Evolutionary conservation across 2,113 vertebrate genomes (phyloP).

Genomic region (Microcebus murinus): DNA sequence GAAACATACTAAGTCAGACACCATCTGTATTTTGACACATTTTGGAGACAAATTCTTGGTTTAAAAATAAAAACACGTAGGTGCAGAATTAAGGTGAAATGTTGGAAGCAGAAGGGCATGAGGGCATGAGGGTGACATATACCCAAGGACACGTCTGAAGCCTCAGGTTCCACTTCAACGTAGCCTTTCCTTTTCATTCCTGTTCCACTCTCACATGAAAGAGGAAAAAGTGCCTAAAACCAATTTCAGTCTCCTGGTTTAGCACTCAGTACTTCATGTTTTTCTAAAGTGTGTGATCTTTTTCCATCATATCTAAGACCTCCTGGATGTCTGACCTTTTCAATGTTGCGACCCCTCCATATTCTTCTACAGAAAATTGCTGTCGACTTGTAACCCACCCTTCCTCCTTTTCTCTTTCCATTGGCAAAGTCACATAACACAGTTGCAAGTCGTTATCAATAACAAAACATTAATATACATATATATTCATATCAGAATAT

Average conservation of each 20-base stretch:
- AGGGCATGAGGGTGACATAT: neutral
- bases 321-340: constrained; percentile 43
- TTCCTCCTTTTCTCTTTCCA: neutral
- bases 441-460: neutral
- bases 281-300: constrained; percentile 54
- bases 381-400: neutral
- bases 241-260: constrained; percentile 18
- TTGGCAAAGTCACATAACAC: neutral
- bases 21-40: neutral
- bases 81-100: constrained; percentile 27
- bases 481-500: neutral
- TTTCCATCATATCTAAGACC: constrained; percentile 48
- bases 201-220: constrained; percentile 39
- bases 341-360: neutral
- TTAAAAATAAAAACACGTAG: neutral
- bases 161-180: neutral
- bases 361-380: constrained; percentile 46
- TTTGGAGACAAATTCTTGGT: constrained; percentile 30
- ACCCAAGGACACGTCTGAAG: constrained; percentile 32
- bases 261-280: neutral
- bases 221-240: constrained; percentile 5
- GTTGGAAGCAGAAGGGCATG: neutral
- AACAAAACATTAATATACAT: neutral
- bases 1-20: neutral
- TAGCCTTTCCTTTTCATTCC: constrained; percentile 8